Percentiles rank a stretch among this genome's conserved stretches.
Evolutionary conservation across 2,888 invertebrate genomes (phyloP).

Genomic region (Trachelus stipa): DNA sequence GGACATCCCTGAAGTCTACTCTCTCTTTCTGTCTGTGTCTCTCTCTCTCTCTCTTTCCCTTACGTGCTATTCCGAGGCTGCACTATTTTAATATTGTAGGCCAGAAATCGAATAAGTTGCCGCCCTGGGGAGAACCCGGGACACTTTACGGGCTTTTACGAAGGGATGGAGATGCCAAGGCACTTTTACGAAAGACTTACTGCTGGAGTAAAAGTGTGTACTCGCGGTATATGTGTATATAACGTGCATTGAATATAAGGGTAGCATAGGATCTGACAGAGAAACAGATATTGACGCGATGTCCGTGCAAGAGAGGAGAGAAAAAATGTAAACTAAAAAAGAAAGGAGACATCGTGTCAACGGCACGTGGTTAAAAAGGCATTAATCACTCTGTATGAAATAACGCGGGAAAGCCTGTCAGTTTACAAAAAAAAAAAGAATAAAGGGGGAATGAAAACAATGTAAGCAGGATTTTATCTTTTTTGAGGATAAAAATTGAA

Average conservation of each 20-base stretch:
- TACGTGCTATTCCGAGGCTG: slow-evolving; percentile 16
- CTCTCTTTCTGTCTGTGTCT: slow-evolving; percentile 9
- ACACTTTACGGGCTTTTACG: slow-evolving; percentile 10
- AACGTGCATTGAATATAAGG: background rate
- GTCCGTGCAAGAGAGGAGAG: background rate
- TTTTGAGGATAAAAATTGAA: no score
- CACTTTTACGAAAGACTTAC: background rate
- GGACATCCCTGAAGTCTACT: background rate
- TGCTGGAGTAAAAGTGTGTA: slow-evolving; percentile 18
- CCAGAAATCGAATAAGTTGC: slow-evolving; percentile 32
- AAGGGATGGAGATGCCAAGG: background rate
- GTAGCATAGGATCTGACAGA: slow-evolving; percentile 31
- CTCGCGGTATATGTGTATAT: background rate
- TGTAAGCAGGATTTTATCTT: background rate
- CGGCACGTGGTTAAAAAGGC: background rate
- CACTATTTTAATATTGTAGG: slow-evolving; percentile 36
- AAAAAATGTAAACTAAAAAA: background rate
- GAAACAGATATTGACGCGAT: background rate
- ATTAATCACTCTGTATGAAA: background rate
- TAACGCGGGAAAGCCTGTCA: background rate
- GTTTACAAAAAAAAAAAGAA: background rate
- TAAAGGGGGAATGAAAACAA: background rate
- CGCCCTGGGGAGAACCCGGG: slow-evolving; percentile 7
- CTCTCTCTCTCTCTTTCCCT: slow-evolving; percentile 17
- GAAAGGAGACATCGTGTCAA: slow-evolving; percentile 9